Conservation (phyloP, 2,888 invertebrate genomes). For the Ennomos quercinarius region DNA sequence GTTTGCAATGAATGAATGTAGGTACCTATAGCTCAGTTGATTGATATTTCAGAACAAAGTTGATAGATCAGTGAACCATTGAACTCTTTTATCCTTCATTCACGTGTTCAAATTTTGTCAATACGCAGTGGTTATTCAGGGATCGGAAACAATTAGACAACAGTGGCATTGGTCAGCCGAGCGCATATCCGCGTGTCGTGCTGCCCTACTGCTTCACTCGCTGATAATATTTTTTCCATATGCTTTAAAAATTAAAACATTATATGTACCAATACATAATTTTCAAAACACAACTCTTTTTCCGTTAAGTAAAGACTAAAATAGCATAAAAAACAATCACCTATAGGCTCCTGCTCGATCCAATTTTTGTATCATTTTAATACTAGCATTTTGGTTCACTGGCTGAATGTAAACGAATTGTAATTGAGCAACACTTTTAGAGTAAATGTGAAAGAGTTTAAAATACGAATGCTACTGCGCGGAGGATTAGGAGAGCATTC, state of each 20-base stretch:
- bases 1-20: neutral
- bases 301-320: conserved; percentile 1
- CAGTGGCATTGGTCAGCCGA: conserved; percentile 81
- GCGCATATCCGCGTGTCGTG: conserved; percentile 76
- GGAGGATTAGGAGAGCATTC: conserved; percentile 1
- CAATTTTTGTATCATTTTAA: conserved; percentile 51
- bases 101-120: conserved; percentile 78
- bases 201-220: conserved; percentile 73
- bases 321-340: conserved; percentile 16
- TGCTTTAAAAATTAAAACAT: conserved; percentile 46
- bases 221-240: conserved; percentile 61
- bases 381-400: conserved; percentile 49
- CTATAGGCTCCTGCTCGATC: conserved; percentile 29
- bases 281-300: conserved; percentile 41
- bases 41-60: conserved; percentile 35
- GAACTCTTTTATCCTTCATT: conserved; percentile 65
- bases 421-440: conserved; percentile 46
- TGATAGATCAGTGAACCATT: conserved; percentile 54
- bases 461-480: conserved; percentile 15
- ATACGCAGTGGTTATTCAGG: conserved; percentile 76
- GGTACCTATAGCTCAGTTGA: neutral
- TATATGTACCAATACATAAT: conserved; percentile 23
- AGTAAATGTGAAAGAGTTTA: conserved; percentile 38
- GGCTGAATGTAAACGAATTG: conserved; percentile 49
- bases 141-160: conserved; percentile 84